Evolutionary conservation across 2,888 invertebrate genomes (phyloP), one percentile per base, ranked within the genome.

Genomic region (Zelleria hepariella): DNA sequence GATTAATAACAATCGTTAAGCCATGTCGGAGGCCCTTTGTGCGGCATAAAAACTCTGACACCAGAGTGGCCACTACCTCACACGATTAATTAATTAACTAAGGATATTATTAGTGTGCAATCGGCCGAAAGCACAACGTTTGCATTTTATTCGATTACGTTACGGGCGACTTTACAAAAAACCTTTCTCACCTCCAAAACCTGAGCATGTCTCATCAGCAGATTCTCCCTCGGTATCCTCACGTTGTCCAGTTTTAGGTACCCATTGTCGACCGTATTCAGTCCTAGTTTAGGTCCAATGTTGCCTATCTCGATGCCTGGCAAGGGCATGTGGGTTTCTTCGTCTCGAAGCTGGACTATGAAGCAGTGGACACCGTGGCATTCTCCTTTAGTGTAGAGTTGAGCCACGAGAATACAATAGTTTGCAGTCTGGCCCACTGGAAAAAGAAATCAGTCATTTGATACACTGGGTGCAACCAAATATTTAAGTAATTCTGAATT

Each of bases 141-240:
- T n/a, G n/a, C n/a, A n/a, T n/a, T n/a, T n/a, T n/a, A n/a, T n/a
- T n/a, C n/a, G n/a, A n/a, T n/a, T n/a, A 26, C 1, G 10, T 32
- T 32, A 10, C 32, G 7, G 32, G 10, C 10, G 10, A 32, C 2
- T 32, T 10, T 5, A 32, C 7, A 32, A 2, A 32, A 4, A 5
- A 1, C 7, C 10, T 10, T 5, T 6, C 32, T 58, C 70, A 81
- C 82, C 63, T 78, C 70, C 32, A 82, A 68, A 66, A 97, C 96
- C 89, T 96, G 92, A 60, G 95, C 93, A 82, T 97, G 95, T 80
- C 95, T 96, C 97, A 97, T 98, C 23, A 98, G 80, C 96, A 98
- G 95, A 64, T 95, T 90, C n/a, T 90, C 91, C 56, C 96, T 89
- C 0, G 98, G 97, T 72, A 98, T 94, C 64, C 96, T 91, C 21